Evolutionary conservation across 1,140 invertebrate genomes (phyloP).

Genomic region (Musca vetustissima): DNA sequence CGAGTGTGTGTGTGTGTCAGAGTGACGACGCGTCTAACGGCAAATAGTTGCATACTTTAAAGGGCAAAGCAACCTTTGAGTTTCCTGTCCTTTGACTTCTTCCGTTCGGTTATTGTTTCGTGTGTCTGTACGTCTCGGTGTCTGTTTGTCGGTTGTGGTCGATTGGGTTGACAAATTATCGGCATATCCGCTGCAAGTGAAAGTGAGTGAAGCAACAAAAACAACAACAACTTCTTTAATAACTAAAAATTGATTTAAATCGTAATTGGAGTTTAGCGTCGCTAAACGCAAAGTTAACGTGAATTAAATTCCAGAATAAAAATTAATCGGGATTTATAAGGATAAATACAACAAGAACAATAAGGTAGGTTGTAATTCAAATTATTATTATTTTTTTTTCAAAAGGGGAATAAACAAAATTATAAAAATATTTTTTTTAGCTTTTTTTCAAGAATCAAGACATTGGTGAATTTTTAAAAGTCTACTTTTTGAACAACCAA

Average conservation of each 20-base stretch:
- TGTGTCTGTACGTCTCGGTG: neutral
- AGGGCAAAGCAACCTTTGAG: slow-evolving; percentile 18
- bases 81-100: slow-evolving; percentile 16
- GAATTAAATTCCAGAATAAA: too few relatives aligned
- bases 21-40: slow-evolving; percentile 18
- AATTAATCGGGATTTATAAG: too few relatives aligned
- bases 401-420: neutral
- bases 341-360: too few relatives aligned
- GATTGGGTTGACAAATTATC: slow-evolving; percentile 45
- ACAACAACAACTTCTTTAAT: too few relatives aligned
- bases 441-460: too few relatives aligned
- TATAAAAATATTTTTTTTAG: neutral
- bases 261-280: too few relatives aligned
- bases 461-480: too few relatives aligned
- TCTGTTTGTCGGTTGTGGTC: slow-evolving; percentile 30
- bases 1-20: slow-evolving; percentile 11
- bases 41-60: slow-evolving; percentile 17
- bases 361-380: too few relatives aligned
- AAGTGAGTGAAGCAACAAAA: neutral
- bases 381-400: neutral
- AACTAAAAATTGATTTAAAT: too few relatives aligned
- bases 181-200: slow-evolving; percentile 43
- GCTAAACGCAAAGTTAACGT: too few relatives aligned
- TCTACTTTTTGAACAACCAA: too few relatives aligned
- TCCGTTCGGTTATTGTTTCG: neutral